Evolutionary conservation across 2,888 invertebrate species (phyloP).

Genomic region (Aspidapion aeneum): DNA sequence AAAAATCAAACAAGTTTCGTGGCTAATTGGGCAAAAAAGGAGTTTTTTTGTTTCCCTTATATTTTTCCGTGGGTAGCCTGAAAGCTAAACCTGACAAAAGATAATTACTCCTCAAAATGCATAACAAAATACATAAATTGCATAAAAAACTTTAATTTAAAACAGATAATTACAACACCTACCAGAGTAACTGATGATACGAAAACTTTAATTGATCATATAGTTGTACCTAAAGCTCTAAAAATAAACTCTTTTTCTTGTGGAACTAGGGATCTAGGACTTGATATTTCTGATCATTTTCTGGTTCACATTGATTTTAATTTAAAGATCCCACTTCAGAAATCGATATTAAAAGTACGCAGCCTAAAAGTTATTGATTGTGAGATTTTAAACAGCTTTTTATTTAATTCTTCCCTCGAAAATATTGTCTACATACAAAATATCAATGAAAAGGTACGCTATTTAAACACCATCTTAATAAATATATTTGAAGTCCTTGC

Average conservation of each 20-base stretch:
- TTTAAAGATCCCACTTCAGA: conserved; percentile 1
- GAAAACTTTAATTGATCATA: not conserved
- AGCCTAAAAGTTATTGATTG: not conserved
- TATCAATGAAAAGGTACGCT: conserved; percentile 7
- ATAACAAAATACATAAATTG: not conserved
- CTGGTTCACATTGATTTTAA: conserved; percentile 5
- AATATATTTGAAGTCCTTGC: not conserved
- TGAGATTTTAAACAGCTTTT: not conserved
- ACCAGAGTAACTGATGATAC: conserved; percentile 3
- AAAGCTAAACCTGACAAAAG: conserved; percentile 1
- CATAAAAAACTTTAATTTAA: too few species aligned
- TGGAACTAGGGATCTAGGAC: not conserved
- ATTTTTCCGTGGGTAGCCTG: too few species aligned
- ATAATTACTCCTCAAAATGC: not conserved
- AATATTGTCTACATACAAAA: conserved; percentile 1
- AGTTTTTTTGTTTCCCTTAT: too few species aligned
- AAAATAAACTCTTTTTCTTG: not conserved
- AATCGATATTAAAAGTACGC: not conserved
- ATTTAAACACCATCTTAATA: not conserved
- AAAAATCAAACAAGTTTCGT: too few species aligned
- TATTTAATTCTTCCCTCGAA: not conserved
- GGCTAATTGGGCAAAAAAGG: too few species aligned
- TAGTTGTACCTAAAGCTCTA: not conserved
- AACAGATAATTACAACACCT: not conserved
- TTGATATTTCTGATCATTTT: not conserved